Evolutionary conservation across 2,888 invertebrate species (phyloP).

Genomic region (Neoitamus cyanurus): DNA sequence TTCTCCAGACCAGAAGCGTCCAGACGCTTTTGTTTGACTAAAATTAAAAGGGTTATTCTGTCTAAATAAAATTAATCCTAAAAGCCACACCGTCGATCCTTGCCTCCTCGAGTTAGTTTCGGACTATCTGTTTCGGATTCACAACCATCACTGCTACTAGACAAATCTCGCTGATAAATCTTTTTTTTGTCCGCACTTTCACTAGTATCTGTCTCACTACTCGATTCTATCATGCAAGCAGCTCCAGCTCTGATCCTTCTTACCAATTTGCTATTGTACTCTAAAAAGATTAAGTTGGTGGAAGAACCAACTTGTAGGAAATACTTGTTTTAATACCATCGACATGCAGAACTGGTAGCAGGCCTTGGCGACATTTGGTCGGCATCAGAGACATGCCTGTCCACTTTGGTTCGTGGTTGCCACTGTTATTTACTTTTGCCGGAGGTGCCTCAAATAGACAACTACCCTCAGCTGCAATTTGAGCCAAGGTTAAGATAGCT

Average conservation of each 20-base stretch:
- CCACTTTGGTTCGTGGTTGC: slow-evolving; percentile 59
- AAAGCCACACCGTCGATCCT: slow-evolving; percentile 6
- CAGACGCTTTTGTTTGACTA: slow-evolving; percentile 56
- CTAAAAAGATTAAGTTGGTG: neutral
- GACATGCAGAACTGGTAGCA: slow-evolving; percentile 61
- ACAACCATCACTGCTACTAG: slow-evolving; percentile 65
- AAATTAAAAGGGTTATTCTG: neutral
- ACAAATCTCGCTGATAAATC: slow-evolving; percentile 54
- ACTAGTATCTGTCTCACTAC: slow-evolving; percentile 59
- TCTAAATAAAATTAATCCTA: too few relatives aligned
- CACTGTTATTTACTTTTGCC: slow-evolving; percentile 55
- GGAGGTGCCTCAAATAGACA: slow-evolving; percentile 61
- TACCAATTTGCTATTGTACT: slow-evolving; percentile 54
- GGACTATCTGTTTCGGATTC: slow-evolving; percentile 62
- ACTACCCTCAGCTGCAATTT: slow-evolving; percentile 62
- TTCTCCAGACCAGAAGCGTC: slow-evolving; percentile 79
- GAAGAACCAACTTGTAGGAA: slow-evolving; percentile 36
- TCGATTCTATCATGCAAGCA: slow-evolving; percentile 58
- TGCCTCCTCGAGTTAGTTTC: slow-evolving; percentile 53
- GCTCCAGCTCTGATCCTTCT: slow-evolving; percentile 54
- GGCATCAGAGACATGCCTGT: slow-evolving; percentile 63
- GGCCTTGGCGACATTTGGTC: slow-evolving; percentile 63
- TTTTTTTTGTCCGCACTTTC: slow-evolving; percentile 33
- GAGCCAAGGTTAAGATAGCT: slow-evolving; percentile 69
- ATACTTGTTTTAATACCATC: slow-evolving; percentile 54